Evolutionary conservation across 2,888 invertebrate species (phyloP).

Genomic region (Trichopria drosophilae): DNA sequence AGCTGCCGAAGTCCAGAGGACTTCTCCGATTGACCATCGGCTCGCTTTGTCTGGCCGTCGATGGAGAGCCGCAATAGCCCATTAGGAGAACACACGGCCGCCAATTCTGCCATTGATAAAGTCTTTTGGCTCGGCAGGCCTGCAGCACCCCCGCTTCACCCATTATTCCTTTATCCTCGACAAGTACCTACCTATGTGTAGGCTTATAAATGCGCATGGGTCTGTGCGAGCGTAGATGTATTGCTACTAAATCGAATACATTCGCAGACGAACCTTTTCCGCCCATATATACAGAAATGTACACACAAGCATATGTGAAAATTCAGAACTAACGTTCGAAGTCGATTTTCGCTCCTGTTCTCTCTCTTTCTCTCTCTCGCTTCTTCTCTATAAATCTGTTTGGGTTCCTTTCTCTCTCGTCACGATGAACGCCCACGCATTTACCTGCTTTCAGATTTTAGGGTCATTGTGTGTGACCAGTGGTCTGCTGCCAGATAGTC

Average conservation of each 20-base stretch:
- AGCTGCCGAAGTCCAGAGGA: too few species aligned
- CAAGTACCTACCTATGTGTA: conserved; percentile 23
- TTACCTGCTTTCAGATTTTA: conserved; percentile 38
- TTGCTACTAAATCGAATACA: too few species aligned
- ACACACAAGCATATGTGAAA: too few species aligned
- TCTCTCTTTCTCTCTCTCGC: conserved; percentile 5
- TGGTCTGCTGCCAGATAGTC: too few species aligned
- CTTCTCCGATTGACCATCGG: conserved; percentile 38
- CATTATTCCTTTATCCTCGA: conserved; percentile 32
- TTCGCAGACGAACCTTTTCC: too few species aligned
- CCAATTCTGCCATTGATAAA: conserved; percentile 50
- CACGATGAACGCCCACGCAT: conserved; percentile 42
- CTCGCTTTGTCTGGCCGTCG: conserved; percentile 22
- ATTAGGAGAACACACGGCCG: conserved; percentile 45
- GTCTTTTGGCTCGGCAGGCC: conserved; percentile 33
- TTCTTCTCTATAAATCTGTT: conserved; percentile 4
- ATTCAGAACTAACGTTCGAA: too few species aligned
- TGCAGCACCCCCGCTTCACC: conserved; percentile 35
- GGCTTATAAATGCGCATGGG: too few species aligned
- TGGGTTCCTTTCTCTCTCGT: conserved; percentile 28
- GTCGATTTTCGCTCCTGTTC: conserved; percentile 10
- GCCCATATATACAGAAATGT: too few species aligned
- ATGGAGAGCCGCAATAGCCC: conserved; percentile 39
- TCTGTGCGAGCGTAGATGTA: too few species aligned
- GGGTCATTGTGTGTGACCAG: conserved; percentile 36